phyloP scores from a whole-genome alignment of 2,888 invertebrate genomes.

The Oxytorus armatus region DNA sequence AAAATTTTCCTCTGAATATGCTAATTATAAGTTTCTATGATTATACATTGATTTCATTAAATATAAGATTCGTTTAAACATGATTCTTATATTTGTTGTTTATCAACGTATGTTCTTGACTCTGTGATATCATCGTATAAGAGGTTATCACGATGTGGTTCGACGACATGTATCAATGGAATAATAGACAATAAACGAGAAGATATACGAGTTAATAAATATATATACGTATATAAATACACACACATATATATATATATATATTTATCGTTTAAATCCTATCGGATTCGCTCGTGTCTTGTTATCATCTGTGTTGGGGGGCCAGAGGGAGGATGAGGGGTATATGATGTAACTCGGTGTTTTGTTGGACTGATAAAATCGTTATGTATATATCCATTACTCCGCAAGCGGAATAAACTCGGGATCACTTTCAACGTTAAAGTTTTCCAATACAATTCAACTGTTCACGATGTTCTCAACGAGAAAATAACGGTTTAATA shows the following conservation, averaged over 20 bases:
- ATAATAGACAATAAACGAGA: slow-evolving; percentile 24
- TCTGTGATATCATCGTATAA: slow-evolving; percentile 6
- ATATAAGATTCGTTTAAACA: not conserved
- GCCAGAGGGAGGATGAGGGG: too few relatives aligned
- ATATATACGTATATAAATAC: too few relatives aligned
- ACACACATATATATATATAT: slow-evolving; percentile 5
- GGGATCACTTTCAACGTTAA: too few relatives aligned
- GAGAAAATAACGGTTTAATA: too few relatives aligned
- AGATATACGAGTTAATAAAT: not conserved
- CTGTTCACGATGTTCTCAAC: too few relatives aligned
- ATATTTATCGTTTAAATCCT: too few relatives aligned
- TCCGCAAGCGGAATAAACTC: too few relatives aligned
- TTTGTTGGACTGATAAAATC: not conserved
- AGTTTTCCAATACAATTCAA: too few relatives aligned
- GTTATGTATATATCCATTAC: not conserved
- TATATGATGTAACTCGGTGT: not conserved
- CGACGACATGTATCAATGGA: slow-evolving; percentile 18
- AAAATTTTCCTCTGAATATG: slow-evolving; percentile 19
- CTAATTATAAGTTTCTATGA: not conserved
- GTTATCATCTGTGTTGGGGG: not conserved
- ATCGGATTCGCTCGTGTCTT: too few relatives aligned
- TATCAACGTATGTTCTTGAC: slow-evolving; percentile 3
- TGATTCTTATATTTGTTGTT: not conserved
- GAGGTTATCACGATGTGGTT: slow-evolving; percentile 45
- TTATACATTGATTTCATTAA: slow-evolving; percentile 11